A percentile compares a stretch with the other conserved stretches of the same genome.
Conservation (phyloP, 2,113 vertebrate genomes). For the Aegithalos caudatus region DNA sequence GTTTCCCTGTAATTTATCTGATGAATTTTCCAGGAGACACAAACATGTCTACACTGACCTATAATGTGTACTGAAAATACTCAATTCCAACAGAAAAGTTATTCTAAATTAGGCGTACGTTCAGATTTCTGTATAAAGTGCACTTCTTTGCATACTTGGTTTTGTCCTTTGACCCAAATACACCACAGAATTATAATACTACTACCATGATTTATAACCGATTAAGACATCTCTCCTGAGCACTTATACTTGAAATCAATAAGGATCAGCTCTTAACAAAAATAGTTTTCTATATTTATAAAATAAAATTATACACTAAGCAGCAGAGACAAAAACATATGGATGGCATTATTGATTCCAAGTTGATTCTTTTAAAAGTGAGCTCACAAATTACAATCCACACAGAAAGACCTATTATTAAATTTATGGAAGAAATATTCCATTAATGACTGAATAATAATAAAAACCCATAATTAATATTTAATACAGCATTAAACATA, state of each 20-base stretch:
- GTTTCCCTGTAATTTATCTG: background rate
- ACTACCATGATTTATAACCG: background rate
- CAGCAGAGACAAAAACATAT: background rate
- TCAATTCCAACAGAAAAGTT: background rate
- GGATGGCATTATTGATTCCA: background rate
- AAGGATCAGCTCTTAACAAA: background rate
- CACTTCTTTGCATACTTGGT: background rate
- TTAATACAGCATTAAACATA: slow-evolving; percentile 66
- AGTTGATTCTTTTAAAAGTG: background rate
- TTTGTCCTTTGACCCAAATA: background rate
- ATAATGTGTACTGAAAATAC: background rate
- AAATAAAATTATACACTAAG: background rate
- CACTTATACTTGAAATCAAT: background rate
- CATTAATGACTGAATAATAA: background rate
- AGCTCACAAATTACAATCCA: background rate
- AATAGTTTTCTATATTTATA: background rate
- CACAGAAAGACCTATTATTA: background rate
- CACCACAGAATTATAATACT: background rate
- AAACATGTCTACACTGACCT: background rate
- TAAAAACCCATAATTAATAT: background rate
- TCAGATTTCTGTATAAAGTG: background rate
- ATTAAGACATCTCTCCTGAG: background rate
- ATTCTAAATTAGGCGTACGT: background rate
- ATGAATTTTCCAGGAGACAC: background rate
- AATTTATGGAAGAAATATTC: background rate